A percentile compares a stretch with the other conserved stretches of the same genome.
phyloP scores from a whole-genome alignment of 2,797 vertebrate genomes.

The Myioborus melanocephalus region DNA sequence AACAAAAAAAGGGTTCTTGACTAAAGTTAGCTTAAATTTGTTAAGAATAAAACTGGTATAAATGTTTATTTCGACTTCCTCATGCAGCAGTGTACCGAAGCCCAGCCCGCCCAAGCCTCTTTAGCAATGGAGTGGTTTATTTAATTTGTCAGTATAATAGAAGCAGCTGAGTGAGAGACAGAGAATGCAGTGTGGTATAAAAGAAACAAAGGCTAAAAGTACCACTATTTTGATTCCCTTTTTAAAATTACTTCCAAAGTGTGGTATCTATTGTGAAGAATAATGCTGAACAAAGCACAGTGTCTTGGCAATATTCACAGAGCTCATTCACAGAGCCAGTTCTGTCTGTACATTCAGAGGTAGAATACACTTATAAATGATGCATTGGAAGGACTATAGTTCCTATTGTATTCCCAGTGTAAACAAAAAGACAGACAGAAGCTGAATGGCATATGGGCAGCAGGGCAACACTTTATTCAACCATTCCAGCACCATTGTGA shows the following conservation, averaged over 20 bases:
- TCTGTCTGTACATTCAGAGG: constrained; percentile 87
- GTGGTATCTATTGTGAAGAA: constrained; percentile 96
- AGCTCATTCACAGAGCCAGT: constrained; percentile 86
- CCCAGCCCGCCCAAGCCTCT: constrained; percentile 81
- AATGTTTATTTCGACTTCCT: constrained; percentile 77
- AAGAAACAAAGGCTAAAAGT: constrained; percentile 96
- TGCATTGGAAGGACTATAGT: constrained; percentile 86
- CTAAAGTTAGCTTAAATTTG: constrained; percentile 64
- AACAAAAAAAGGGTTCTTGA: not conserved
- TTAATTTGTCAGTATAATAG: constrained; percentile 98
- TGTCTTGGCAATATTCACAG: constrained; percentile 91
- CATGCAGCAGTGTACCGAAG: constrained; percentile 72
- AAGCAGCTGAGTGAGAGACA: constrained; percentile 91
- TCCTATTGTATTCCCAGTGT: constrained; percentile 91
- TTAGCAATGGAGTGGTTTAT: constrained; percentile 92
- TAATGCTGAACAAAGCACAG: constrained; percentile 91
- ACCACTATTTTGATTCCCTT: constrained; percentile 99
- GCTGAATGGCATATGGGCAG: constrained; percentile 87
- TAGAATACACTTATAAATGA: constrained; percentile 88
- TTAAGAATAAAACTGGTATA: constrained; percentile 61
- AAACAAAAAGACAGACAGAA: constrained; percentile 93
- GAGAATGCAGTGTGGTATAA: constrained; percentile 86
- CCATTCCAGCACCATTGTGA: constrained; percentile 71
- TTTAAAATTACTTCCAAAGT: constrained; percentile 99
- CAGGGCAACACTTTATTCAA: constrained; percentile 79